Percentiles rank a stretch among this genome's conserved stretches.
Evolutionary conservation across 1,140 invertebrate genomes (phyloP).

Genomic region (Diorhabda carinulata): DNA sequence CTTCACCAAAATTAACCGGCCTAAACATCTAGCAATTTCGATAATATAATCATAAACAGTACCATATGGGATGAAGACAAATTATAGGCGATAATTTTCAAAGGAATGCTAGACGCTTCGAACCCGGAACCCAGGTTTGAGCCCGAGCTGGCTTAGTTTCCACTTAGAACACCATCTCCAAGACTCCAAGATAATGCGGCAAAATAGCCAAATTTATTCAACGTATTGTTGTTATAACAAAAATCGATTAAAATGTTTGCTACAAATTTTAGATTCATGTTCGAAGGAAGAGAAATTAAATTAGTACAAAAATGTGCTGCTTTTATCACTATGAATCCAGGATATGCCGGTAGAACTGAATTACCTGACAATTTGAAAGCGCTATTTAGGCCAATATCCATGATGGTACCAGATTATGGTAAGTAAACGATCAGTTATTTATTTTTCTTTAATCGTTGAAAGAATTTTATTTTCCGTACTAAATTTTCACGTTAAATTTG

Average conservation of each 20-base stretch:
- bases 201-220: not conserved
- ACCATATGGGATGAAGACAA: too few species aligned
- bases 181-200: not conserved
- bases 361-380: conserved; percentile 81
- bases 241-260: not conserved
- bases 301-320: conserved; percentile 80
- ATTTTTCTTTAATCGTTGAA: not conserved
- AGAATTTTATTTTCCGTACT: too few species aligned
- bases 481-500: too few species aligned
- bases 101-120: too few species aligned
- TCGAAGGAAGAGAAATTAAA: conserved; percentile 86
- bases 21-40: too few species aligned
- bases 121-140: too few species aligned
- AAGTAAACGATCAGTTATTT: conserved; percentile 27
- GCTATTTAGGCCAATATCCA: conserved; percentile 81
- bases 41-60: too few species aligned
- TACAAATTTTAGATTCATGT: conserved; percentile 68
- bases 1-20: too few species aligned
- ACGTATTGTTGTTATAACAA: not conserved
- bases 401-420: conserved; percentile 93
- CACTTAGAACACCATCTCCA: not conserved
- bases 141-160: too few species aligned
- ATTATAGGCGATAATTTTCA: too few species aligned
- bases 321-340: conserved; percentile 89
- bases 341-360: conserved; percentile 83